These are phyloP conservation scores for Taxidea taxus DNA, from an alignment of 2,113 vertebrate species.

Conservation along the genomic window DNA sequence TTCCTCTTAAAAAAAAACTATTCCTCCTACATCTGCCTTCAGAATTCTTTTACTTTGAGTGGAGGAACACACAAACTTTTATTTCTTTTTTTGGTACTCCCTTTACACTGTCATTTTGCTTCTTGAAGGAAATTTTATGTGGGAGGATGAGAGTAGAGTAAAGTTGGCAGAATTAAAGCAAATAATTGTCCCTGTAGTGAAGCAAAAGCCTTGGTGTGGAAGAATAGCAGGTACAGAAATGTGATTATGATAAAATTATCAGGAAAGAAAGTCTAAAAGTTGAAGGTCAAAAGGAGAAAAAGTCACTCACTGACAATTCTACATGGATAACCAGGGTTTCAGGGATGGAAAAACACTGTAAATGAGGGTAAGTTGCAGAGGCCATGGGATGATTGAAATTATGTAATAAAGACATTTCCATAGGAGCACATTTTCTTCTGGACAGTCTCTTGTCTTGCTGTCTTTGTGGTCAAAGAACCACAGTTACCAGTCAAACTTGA, in stretches of 20 bases:
- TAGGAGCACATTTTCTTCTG: not conserved
- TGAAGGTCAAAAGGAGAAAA: not conserved
- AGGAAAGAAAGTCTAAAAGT: not conserved
- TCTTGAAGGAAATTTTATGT: not conserved
- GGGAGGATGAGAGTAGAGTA: not conserved
- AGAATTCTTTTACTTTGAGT: slow-evolving; percentile 34
- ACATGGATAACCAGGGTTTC: not conserved
- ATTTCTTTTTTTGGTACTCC: not conserved
- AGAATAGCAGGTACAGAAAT: not conserved
- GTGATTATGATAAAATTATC: not conserved
- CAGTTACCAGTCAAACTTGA: not conserved
- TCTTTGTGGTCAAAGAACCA: not conserved
- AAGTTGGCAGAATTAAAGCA: slow-evolving; percentile 18
- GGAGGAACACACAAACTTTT: not conserved
- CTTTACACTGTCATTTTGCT: slow-evolving; percentile 37
- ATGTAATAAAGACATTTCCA: not conserved
- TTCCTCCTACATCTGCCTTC: slow-evolving; percentile 42
- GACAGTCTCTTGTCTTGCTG: not conserved
- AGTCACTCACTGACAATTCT: not conserved
- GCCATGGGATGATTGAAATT: not conserved
- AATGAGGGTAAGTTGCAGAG: not conserved
- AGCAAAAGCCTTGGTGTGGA: not conserved
- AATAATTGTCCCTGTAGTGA: not conserved
- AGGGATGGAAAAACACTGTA: not conserved
- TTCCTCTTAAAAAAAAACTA: not conserved